Evolutionary conservation across 2,888 invertebrate species (phyloP).

Genomic region (Micoletzkya japonica): DNA sequence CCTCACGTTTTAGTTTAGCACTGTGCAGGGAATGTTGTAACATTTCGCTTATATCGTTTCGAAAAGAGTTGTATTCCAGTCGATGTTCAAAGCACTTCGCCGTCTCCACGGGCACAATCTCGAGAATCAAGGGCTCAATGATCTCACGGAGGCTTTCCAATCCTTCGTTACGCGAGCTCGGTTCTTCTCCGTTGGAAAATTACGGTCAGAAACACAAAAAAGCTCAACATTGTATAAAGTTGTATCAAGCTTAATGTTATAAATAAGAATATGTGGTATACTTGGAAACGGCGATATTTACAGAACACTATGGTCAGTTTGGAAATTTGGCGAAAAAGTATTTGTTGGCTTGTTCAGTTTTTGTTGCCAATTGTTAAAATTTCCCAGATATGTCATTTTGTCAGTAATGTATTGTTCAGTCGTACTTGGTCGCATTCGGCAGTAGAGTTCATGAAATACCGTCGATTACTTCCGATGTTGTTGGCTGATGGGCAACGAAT

Average conservation of each 20-base stretch:
- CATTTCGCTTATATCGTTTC: background rate
- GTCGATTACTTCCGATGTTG: slow-evolving; percentile 62
- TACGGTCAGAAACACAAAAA: slow-evolving; percentile 51
- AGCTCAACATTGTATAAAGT: too few species aligned
- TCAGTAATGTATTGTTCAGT: slow-evolving; percentile 37
- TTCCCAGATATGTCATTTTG: background rate
- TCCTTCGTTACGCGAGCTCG: slow-evolving; percentile 62
- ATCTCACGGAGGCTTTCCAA: slow-evolving; percentile 63
- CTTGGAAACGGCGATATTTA: background rate
- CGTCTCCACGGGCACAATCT: slow-evolving; percentile 63
- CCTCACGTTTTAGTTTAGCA: background rate
- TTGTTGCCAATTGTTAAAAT: too few species aligned
- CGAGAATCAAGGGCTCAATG: slow-evolving; percentile 62
- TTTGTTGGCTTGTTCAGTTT: too few species aligned
- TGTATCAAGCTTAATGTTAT: too few species aligned
- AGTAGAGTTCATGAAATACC: slow-evolving; percentile 64
- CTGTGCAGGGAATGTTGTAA: background rate
- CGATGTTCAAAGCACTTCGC: slow-evolving; percentile 61
- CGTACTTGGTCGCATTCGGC: slow-evolving; percentile 64
- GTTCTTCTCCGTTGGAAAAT: slow-evolving; percentile 61
- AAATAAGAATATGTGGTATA: background rate
- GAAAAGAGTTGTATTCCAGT: slow-evolving; percentile 17
- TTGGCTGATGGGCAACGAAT: slow-evolving; percentile 57
- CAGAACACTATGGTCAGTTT: background rate
- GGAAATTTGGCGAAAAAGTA: background rate